Evolutionary conservation across 2,113 vertebrate genomes (phyloP).

Genomic region (Leptobrachium leishanense): DNA sequence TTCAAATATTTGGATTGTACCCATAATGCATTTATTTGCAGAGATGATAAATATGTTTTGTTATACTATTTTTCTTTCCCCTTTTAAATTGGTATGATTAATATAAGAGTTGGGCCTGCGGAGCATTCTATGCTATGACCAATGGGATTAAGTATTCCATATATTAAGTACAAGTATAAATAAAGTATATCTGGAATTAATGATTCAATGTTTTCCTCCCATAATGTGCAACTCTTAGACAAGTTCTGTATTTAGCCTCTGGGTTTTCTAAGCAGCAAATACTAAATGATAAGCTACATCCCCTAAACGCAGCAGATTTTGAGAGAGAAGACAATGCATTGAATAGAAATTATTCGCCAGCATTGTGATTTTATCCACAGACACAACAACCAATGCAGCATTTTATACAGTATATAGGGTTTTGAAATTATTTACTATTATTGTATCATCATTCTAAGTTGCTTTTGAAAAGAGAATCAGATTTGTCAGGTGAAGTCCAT

Average conservation of each 20-base stretch:
- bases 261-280: background rate
- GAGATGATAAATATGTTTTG: background rate
- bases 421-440: too few relatives aligned
- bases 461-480: too few relatives aligned
- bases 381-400: background rate
- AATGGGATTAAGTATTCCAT: slow-evolving; percentile 3
- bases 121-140: background rate
- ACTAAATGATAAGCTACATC: background rate
- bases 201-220: background rate
- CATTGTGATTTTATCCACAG: background rate
- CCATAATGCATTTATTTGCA: background rate
- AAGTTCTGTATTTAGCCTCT: background rate
- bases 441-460: too few relatives aligned
- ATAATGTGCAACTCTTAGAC: background rate
- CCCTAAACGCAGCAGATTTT: background rate
- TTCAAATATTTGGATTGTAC: too few relatives aligned
- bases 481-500: too few relatives aligned
- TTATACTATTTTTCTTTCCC: background rate
- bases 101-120: background rate
- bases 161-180: background rate
- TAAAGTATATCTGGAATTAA: background rate
- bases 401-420: too few relatives aligned
- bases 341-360: background rate
- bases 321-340: background rate
- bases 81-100: background rate